Evolutionary conservation across 1,140 invertebrate genomes (phyloP).

Genomic region (Onthophagus taurus): DNA sequence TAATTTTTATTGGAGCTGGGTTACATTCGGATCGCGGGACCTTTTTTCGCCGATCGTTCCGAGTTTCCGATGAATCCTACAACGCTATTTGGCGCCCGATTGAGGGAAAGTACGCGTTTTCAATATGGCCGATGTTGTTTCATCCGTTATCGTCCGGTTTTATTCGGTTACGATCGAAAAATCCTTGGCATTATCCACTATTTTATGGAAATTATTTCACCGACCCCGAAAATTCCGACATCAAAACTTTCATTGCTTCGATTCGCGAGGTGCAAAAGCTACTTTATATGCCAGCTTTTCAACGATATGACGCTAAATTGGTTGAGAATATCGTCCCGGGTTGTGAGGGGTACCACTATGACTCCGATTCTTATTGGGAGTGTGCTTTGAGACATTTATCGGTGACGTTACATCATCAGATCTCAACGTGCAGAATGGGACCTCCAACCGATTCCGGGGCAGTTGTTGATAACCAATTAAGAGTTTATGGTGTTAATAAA

Average conservation of each 20-base stretch:
- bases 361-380: conserved; percentile 33
- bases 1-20: conserved; percentile 39
- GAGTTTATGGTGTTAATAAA: conserved; percentile 40
- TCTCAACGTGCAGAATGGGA: conserved; percentile 56
- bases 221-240: conserved; percentile 36
- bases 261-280: conserved; percentile 30
- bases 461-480: conserved; percentile 49
- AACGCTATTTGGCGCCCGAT: conserved; percentile 25
- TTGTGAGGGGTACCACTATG: conserved; percentile 37
- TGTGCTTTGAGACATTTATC: conserved; percentile 40
- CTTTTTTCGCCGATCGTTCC: conserved; percentile 25
- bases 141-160: conserved; percentile 57
- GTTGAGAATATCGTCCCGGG: conserved; percentile 41
- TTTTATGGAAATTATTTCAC: conserved; percentile 57
- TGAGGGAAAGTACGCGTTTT: conserved; percentile 19
- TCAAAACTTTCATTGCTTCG: conserved; percentile 31
- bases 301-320: conserved; percentile 35
- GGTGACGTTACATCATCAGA: conserved; percentile 43
- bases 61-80: conserved; percentile 25
- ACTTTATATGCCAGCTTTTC: conserved; percentile 29
- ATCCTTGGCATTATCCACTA: conserved; percentile 52
- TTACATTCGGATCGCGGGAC: conserved; percentile 27
- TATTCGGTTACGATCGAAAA: conserved; percentile 43
- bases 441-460: conserved; percentile 40
- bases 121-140: conserved; percentile 53